A percentile compares a stretch with the other conserved stretches of the same genome.
These are phyloP conservation scores for Malurus melanocephalus DNA, from an alignment of 2,113 vertebrate species.

Conservation along the genomic window DNA sequence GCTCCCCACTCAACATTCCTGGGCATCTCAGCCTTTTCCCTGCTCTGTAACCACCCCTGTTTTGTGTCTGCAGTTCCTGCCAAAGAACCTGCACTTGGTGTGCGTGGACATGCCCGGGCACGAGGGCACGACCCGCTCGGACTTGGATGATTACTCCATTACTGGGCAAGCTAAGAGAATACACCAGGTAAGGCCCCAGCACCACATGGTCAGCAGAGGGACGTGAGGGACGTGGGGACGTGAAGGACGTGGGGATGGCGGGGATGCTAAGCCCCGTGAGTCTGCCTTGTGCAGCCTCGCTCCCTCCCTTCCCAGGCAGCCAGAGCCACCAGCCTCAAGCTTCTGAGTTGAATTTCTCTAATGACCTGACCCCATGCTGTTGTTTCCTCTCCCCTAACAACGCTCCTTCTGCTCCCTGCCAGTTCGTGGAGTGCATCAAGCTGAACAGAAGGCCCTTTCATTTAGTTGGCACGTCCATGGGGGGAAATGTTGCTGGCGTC, in stretches of 20 bases:
- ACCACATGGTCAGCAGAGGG: neutral
- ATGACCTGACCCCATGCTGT: neutral
- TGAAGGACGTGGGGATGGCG: neutral
- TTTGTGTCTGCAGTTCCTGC: conserved; percentile 79
- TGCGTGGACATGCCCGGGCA: conserved; percentile 96
- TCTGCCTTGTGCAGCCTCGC: accelerated
- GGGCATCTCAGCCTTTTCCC: neutral
- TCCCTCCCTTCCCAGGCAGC: neutral
- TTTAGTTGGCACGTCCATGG: conserved; percentile 91
- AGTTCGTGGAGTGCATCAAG: conserved; percentile 90
- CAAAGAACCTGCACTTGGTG: conserved; percentile 84
- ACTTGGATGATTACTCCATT: conserved; percentile 86
- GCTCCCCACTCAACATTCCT: neutral
- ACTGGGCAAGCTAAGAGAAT: conserved; percentile 87
- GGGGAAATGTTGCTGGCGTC: conserved; percentile 89
- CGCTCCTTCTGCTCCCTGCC: conserved; percentile 16
- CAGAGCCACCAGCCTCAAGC: neutral
- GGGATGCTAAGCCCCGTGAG: accelerated
- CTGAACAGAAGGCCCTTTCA: conserved; percentile 91
- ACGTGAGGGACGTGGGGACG: neutral
- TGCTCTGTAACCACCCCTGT: neutral
- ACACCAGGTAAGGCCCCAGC: conserved; percentile 81
- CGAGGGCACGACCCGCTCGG: conserved; percentile 85
- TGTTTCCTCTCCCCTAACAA: conserved; percentile 13
- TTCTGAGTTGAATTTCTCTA: neutral